These are phyloP conservation scores for Sebastes nivosus DNA, from an alignment of 2,797 vertebrate genomes.

Conservation along the genomic window DNA sequence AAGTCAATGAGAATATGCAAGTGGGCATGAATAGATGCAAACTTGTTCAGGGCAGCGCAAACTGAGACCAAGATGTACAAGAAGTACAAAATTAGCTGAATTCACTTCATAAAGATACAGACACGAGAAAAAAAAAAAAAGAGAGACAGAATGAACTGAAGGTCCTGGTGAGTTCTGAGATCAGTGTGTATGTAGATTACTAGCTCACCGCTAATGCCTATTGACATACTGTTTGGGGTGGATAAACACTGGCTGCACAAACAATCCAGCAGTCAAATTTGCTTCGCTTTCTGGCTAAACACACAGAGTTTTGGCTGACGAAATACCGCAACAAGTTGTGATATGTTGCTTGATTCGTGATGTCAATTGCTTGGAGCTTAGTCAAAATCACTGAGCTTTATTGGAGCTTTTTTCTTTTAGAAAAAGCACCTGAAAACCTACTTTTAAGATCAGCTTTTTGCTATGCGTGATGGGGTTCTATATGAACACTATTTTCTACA, in stretches of 20 bases:
- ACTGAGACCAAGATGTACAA: neutral
- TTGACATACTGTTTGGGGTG: neutral
- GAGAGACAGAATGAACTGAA: neutral
- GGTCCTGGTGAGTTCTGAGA: neutral
- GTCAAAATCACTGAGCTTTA: neutral
- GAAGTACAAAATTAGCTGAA: neutral
- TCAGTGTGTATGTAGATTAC: neutral
- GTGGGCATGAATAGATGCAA: neutral
- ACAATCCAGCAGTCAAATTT: neutral
- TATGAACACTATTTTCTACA: neutral
- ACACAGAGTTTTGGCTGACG: neutral
- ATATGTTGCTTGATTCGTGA: too few relatives aligned
- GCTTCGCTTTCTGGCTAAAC: neutral
- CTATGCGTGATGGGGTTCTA: neutral
- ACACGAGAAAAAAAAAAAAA: too few relatives aligned
- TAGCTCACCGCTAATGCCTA: neutral
- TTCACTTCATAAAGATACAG: neutral
- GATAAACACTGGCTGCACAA: neutral
- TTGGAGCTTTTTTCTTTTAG: neutral
- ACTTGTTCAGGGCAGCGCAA: neutral
- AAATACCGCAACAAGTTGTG: neutral
- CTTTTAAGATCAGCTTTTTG: neutral
- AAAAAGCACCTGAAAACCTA: neutral
- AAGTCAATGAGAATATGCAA: neutral
- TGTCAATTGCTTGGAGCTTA: neutral